Conservation (phyloP, 1,140 invertebrate species). For the Rhysida immarginata region DNA sequence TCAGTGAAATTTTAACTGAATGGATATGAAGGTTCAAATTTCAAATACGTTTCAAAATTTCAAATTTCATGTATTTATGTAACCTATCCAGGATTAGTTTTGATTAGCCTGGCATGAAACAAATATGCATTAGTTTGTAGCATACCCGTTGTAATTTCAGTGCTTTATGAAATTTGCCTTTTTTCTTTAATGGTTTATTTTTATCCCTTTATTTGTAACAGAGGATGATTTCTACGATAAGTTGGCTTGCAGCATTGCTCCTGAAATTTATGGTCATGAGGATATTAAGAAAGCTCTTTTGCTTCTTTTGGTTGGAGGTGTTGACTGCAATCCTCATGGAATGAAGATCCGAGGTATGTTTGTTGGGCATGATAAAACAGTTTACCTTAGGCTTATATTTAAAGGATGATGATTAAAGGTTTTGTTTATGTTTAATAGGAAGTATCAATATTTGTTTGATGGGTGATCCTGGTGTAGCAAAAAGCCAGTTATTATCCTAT, state of each 20-base stretch:
- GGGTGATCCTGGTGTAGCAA: slow-evolving; percentile 99
- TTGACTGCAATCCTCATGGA: slow-evolving; percentile 65
- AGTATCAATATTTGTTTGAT: slow-evolving; percentile 98
- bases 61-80: too few species aligned
- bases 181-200: too few species aligned
- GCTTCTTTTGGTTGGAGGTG: slow-evolving; percentile 84
- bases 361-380: neutral
- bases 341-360: slow-evolving; percentile 56
- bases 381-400: neutral
- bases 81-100: too few species aligned
- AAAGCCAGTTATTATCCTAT: slow-evolving; percentile 90
- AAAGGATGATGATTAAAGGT: neutral
- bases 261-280: slow-evolving; percentile 96
- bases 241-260: slow-evolving; percentile 82
- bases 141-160: too few species aligned
- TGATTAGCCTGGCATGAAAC: too few species aligned
- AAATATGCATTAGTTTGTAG: too few species aligned
- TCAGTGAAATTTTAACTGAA: too few species aligned
- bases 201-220: too few species aligned
- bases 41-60: too few species aligned
- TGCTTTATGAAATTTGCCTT: too few species aligned
- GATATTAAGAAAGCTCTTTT: slow-evolving; percentile 96
- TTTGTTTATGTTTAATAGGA: slow-evolving; percentile 34
- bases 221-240: slow-evolving; percentile 86
- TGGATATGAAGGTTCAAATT: too few species aligned